phyloP scores from a whole-genome alignment of 2,113 vertebrate species.

The Todiramphus saurophagus region DNA sequence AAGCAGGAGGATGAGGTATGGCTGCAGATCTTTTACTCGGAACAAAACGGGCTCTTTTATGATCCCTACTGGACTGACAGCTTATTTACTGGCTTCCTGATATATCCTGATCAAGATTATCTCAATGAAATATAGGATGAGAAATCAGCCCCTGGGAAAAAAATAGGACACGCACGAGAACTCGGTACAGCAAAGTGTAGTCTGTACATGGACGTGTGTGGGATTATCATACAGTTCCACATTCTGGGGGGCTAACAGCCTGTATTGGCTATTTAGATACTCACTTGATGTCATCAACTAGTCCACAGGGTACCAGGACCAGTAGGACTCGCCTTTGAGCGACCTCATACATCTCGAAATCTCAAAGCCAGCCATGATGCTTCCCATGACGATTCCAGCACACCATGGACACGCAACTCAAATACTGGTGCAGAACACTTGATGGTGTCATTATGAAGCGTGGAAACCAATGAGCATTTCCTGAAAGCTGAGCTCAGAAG shows the following conservation, averaged over 20 bases:
- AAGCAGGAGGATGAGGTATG: slow-evolving; percentile 89
- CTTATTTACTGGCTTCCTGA: slow-evolving; percentile 94
- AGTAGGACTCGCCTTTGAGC: neutral
- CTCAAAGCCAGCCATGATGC: neutral
- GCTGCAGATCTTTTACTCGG: slow-evolving; percentile 97
- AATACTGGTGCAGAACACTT: neutral
- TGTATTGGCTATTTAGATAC: neutral
- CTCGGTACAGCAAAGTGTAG: neutral
- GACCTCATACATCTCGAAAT: neutral
- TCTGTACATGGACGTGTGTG: neutral
- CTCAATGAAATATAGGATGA: slow-evolving; percentile 75
- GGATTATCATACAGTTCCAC: neutral
- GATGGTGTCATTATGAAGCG: neutral
- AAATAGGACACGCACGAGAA: neutral
- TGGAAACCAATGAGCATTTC: neutral
- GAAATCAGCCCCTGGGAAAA: neutral
- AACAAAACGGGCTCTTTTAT: slow-evolving; percentile 95
- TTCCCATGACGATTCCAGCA: neutral
- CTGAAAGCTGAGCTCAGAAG: neutral
- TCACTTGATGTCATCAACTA: neutral
- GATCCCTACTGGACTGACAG: slow-evolving; percentile 98
- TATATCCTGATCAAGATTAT: slow-evolving; percentile 88
- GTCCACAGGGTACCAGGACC: neutral
- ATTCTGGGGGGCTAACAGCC: neutral
- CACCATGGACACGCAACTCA: neutral